These are phyloP conservation scores for Trachelus troglodyta DNA, from an alignment of 2,888 invertebrate species.

Conservation along the genomic window DNA sequence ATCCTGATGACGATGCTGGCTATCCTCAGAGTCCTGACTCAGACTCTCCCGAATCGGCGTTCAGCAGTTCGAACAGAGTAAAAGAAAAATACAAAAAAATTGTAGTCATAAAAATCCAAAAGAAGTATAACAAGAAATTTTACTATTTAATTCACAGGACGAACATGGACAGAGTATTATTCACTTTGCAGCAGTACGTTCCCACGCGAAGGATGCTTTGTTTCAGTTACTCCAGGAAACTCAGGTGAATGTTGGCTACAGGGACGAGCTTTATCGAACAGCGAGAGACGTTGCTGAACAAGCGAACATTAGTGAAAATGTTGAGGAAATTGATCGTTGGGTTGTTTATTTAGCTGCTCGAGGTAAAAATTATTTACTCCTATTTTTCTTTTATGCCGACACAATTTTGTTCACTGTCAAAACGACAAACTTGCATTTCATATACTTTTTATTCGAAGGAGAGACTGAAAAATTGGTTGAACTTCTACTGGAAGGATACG, in stretches of 20 bases:
- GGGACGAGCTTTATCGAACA: conserved; percentile 89
- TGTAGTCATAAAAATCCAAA: background rate
- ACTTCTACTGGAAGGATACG: conserved; percentile 84
- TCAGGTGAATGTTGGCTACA: conserved; percentile 81
- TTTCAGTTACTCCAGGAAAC: conserved; percentile 85
- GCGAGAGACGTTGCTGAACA: conserved; percentile 87
- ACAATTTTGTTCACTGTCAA: background rate
- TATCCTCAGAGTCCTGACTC: conserved; percentile 56
- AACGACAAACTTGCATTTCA: background rate
- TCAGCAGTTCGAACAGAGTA: conserved; percentile 42
- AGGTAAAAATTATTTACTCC: conserved; percentile 68
- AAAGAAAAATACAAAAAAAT: background rate
- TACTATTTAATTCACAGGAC: conserved; percentile 70
- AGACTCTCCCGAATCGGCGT: conserved; percentile 55
- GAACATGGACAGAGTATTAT: conserved; percentile 91
- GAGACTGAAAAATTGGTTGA: conserved; percentile 76
- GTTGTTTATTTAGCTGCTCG: conserved; percentile 81
- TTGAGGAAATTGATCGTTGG: conserved; percentile 84
- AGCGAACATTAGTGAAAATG: conserved; percentile 82
- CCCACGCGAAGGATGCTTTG: conserved; percentile 83
- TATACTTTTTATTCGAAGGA: conserved; percentile 63
- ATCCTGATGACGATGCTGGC: conserved; percentile 55
- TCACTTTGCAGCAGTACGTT: conserved; percentile 87
- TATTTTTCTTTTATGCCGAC: background rate
- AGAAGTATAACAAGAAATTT: background rate